Conservation (phyloP, 2,888 invertebrate genomes). For the Boloria selene region DNA sequence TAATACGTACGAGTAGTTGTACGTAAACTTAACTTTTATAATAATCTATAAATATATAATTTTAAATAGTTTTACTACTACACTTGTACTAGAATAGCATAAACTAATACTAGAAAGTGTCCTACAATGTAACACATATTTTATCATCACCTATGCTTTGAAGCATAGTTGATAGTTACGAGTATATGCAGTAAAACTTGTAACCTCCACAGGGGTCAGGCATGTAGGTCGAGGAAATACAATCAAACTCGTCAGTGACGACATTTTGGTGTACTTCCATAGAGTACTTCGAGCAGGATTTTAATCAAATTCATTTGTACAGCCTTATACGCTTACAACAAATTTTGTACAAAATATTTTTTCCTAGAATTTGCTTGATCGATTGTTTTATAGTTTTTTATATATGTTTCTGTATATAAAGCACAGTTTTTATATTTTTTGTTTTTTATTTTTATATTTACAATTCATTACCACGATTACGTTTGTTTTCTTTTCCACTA, state of each 20-base stretch:
- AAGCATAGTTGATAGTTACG: not conserved
- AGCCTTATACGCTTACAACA: not conserved
- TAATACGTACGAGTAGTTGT: too few species aligned
- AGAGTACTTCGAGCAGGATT: not conserved
- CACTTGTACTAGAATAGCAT: not conserved
- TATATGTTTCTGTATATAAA: too few species aligned
- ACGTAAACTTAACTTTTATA: too few species aligned
- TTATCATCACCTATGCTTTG: not conserved
- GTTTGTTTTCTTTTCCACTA: too few species aligned
- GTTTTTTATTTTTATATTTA: too few species aligned
- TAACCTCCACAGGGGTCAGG: conserved; percentile 12
- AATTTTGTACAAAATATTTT: not conserved
- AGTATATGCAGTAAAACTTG: conserved; percentile 9
- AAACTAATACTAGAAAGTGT: not conserved
- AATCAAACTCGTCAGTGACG: not conserved
- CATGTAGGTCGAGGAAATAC: conserved; percentile 18
- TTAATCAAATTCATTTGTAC: not conserved
- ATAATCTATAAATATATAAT: too few species aligned
- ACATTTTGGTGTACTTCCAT: not conserved
- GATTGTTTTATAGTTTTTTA: too few species aligned
- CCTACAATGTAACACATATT: conserved; percentile 4
- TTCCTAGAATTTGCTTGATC: too few species aligned
- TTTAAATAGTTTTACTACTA: not conserved
- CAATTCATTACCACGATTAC: too few species aligned
- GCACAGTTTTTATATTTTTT: too few species aligned